Percentiles rank a stretch among this genome's conserved stretches.
These are phyloP conservation scores for Leucophenga varia DNA, from an alignment of 1,140 invertebrate genomes.

Conservation along the genomic window DNA sequence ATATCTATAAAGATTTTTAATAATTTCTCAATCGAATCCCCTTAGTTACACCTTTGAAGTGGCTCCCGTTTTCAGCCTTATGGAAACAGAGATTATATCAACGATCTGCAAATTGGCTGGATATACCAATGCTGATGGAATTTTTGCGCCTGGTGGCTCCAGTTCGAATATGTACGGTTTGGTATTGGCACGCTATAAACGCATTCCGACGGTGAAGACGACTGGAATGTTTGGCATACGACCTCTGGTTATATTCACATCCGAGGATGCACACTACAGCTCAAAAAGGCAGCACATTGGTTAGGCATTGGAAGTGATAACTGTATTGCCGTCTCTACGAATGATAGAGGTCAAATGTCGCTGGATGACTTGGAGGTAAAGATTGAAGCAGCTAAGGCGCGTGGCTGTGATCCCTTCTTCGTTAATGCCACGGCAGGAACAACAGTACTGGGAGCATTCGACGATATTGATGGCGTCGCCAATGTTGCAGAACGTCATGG, in stretches of 20 bases:
- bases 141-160: slow-evolving; percentile 82
- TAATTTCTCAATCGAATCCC: slow-evolving; percentile 6
- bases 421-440: slow-evolving; percentile 76
- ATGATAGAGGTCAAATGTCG: slow-evolving; percentile 68
- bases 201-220: slow-evolving; percentile 73
- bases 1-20: slow-evolving; percentile 1
- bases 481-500: slow-evolving; percentile 64
- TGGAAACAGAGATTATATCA: slow-evolving; percentile 67
- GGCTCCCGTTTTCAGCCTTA: slow-evolving; percentile 72
- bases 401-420: slow-evolving; percentile 64
- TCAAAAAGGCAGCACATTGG: slow-evolving; percentile 77
- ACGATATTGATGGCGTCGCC: slow-evolving; percentile 74
- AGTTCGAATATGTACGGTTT: slow-evolving; percentile 85
- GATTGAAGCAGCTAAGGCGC: slow-evolving; percentile 57
- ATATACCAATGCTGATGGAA: slow-evolving; percentile 67
- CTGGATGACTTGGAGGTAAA: slow-evolving; percentile 60
- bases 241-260: slow-evolving; percentile 69
- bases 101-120: slow-evolving; percentile 68
- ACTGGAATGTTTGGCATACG: slow-evolving; percentile 65
- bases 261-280: slow-evolving; percentile 88
- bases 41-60: slow-evolving; percentile 77
- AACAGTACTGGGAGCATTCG: slow-evolving; percentile 81
- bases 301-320: slow-evolving; percentile 79
- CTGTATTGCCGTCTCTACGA: slow-evolving; percentile 68
- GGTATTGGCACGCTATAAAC: slow-evolving; percentile 73